phyloP scores from a whole-genome alignment of 2,113 vertebrate species.

The Myrmophylax atrothorax region DNA sequence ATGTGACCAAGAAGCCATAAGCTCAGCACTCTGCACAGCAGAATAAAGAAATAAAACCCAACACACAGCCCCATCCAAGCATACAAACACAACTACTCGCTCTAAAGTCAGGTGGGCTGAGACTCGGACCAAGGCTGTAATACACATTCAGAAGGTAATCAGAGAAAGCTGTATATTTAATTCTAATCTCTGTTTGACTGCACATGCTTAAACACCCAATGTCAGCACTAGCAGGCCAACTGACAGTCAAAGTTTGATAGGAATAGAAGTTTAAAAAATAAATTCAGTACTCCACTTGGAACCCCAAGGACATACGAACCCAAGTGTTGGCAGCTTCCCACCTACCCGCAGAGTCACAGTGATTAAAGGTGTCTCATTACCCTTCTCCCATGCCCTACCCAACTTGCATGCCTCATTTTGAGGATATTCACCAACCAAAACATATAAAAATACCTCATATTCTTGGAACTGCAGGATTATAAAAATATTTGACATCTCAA shows the following conservation, averaged over 20 bases:
- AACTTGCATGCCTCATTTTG: background rate
- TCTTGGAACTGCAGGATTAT: background rate
- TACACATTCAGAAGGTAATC: background rate
- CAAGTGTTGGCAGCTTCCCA: background rate
- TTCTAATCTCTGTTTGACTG: background rate
- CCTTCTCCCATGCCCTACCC: background rate
- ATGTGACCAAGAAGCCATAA: rapidly evolving
- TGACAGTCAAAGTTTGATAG: background rate
- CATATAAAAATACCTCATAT: background rate
- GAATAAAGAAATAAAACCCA: background rate
- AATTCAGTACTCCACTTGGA: background rate
- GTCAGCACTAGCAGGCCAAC: background rate
- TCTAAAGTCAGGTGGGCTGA: background rate
- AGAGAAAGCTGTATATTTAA: background rate
- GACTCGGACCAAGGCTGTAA: background rate
- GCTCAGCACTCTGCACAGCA: background rate
- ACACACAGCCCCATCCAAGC: background rate
- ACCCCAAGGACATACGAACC: background rate
- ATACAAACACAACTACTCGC: background rate
- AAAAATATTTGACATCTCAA: slow-evolving; percentile 3
- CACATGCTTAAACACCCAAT: background rate
- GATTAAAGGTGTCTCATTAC: background rate
- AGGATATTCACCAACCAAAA: background rate
- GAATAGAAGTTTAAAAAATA: background rate
- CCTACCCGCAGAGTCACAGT: background rate